Conservation (phyloP, 2,888 invertebrate genomes). For the Salticus scenicus region DNA sequence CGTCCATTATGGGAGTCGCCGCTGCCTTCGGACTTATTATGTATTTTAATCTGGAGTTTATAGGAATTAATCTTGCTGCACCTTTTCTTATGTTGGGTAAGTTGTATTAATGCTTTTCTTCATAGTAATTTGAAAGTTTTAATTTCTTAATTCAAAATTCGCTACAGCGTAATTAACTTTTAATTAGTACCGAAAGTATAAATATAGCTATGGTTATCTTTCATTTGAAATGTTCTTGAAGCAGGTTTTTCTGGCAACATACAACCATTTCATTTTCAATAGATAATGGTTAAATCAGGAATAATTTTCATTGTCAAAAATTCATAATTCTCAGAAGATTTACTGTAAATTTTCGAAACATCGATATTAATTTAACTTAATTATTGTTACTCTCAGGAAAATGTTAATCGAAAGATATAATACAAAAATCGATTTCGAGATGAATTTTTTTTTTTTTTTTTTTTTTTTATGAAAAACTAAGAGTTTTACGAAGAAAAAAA, state of each 20-base stretch:
- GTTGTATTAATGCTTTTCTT: constrained; percentile 73
- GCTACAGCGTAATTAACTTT: not conserved
- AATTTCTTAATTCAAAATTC: not conserved
- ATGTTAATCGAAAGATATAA: no score
- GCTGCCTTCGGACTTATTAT: constrained; percentile 93
- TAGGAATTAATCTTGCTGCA: constrained; percentile 94
- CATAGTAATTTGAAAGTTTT: not conserved
- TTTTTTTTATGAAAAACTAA: no score
- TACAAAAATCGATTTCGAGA: no score
- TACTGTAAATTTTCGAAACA: no score
- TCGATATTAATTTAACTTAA: no score
- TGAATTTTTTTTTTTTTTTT: no score
- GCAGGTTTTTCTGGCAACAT: not conserved
- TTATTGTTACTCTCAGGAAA: no score
- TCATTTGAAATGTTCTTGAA: not conserved
- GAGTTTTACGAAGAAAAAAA: no score
- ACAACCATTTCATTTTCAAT: no score
- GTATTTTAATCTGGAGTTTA: constrained; percentile 92
- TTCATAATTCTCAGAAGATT: no score
- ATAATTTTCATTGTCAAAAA: no score
- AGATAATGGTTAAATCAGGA: no score
- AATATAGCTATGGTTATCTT: not conserved
- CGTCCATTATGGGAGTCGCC: constrained; percentile 92
- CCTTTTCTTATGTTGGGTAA: constrained; percentile 97
- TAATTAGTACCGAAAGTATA: not conserved